These are phyloP conservation scores for Phortica variegata DNA, from an alignment of 1,140 invertebrate genomes.

Conservation along the genomic window DNA sequence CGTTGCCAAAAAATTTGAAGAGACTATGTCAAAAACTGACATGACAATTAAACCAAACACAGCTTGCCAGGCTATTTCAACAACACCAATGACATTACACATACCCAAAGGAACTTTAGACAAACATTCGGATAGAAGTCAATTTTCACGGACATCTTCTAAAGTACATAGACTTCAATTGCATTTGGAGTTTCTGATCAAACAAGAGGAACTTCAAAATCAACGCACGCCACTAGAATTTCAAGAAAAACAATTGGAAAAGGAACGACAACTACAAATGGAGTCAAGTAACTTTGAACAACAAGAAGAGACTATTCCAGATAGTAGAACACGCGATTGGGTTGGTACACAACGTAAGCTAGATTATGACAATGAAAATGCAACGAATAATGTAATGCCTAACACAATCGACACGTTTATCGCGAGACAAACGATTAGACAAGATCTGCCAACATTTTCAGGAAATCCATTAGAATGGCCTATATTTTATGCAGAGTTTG, in stretches of 20 bases:
- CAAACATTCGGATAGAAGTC: too few species aligned
- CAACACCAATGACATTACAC: too few species aligned
- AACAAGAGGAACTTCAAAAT: slow-evolving; percentile 1
- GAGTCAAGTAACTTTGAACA: not conserved
- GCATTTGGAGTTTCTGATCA: slow-evolving; percentile 3
- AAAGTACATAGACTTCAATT: not conserved
- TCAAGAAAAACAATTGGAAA: slow-evolving; percentile 4
- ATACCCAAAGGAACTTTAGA: too few species aligned
- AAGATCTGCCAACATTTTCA: slow-evolving; percentile 9
- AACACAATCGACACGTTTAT: slow-evolving; percentile 2
- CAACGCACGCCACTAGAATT: slow-evolving; percentile 1
- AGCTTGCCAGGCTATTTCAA: too few species aligned
- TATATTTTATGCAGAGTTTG: slow-evolving; percentile 5
- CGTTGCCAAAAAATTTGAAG: too few species aligned
- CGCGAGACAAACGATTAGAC: slow-evolving; percentile 6
- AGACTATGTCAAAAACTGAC: too few species aligned
- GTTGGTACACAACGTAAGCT: not conserved
- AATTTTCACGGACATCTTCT: not conserved
- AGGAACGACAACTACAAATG: not conserved
- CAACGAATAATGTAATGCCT: too few species aligned
- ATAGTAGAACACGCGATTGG: not conserved
- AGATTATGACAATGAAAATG: not conserved
- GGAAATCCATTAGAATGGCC: slow-evolving; percentile 9
- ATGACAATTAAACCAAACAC: too few species aligned
- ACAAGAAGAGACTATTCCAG: not conserved